Conservation (phyloP, 2,888 invertebrate species). For the Megastigmus dorsalis region DNA sequence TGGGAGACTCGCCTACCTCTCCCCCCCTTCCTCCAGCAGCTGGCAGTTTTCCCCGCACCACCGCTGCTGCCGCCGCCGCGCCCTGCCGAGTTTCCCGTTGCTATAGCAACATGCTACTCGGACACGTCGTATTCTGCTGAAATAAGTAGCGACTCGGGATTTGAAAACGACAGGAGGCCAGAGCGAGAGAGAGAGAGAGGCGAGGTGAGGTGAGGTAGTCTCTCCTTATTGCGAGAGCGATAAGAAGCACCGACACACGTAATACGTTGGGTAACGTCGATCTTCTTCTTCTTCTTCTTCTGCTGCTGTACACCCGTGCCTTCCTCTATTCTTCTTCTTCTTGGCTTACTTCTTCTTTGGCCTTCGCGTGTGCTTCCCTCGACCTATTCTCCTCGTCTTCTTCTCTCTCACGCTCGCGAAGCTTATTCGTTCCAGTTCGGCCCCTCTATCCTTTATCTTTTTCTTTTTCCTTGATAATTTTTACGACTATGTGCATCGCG, state of each 20-base stretch:
- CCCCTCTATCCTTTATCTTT: too few relatives aligned
- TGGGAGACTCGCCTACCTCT: too few relatives aligned
- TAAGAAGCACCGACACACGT: constrained; percentile 43
- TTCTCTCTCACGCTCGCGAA: too few relatives aligned
- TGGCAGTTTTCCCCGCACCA: not conserved
- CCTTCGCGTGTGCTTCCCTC: constrained; percentile 6
- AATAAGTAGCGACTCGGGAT: constrained; percentile 53
- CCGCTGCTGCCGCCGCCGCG: not conserved
- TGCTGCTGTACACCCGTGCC: not conserved
- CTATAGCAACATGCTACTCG: constrained; percentile 64
- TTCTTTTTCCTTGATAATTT: constrained; percentile 32
- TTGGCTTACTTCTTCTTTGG: constrained; percentile 23
- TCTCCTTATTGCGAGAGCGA: constrained; percentile 43
- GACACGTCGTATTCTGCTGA: constrained; percentile 60
- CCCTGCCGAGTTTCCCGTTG: constrained; percentile 47
- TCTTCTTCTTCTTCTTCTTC: constrained; percentile 20
- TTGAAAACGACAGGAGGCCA: constrained; percentile 46
- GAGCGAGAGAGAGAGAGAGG: constrained; percentile 12
- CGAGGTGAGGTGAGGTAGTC: not conserved
- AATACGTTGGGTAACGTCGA: constrained; percentile 45
- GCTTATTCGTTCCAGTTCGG: too few relatives aligned
- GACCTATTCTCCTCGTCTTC: not conserved
- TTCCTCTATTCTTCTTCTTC: not conserved
- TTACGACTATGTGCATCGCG: constrained; percentile 10
- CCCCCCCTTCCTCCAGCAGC: not conserved